Base-by-base conservation (phyloP, 2,888 invertebrate species). In the Erebia palarica region DNA sequence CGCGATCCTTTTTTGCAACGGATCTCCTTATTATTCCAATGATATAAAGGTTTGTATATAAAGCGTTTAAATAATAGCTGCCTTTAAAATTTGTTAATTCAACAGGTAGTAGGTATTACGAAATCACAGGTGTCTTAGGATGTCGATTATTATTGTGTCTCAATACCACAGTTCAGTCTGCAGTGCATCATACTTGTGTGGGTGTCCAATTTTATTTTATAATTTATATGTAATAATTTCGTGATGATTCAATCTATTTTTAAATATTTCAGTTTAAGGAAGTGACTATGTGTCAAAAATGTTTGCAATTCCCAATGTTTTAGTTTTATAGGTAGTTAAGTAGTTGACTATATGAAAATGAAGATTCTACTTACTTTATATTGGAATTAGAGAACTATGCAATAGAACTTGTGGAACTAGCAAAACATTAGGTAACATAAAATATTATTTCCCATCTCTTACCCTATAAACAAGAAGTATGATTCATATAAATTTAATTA, bases 1-100 rank as follows among this genome's bases (percentile, higher is more conserved):
- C 80, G 83, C 81, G 82, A 83, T 86, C 82, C 84, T 81, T 84
- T 82, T 64, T 67, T 65, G 70, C 72, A 86, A 86, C 87, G 87
- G 87, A 89, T 69, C 61, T 59, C 49, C 63, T 69, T 69, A 49
- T 68, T 88, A 87, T 88, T 87, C 88, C 87, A 92, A 92, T 92
- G 92, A 87, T 91, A 87, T 91, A 90, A 74, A 91, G 91, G 92
- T 92, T 85, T 76, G 88, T 81, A 77, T 76, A 80, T 77, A 79
- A 78, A 75, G 76, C 75, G 74, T 75, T 80, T 78, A 75, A 21
- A 75, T 74, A 71, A 76, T 73, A 72, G 75, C 10, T 64, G 47
- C 42, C 16, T 49, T 49, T 68, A 47, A 55, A 9, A 51, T 71
- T 66, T 68, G 21, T 18, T 66, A 64, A 68, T 69, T 60, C 18